A percentile compares a stretch with the other conserved stretches of the same genome.
Conservation (phyloP, 1,140 invertebrate species). For the Drosophila pallidifrons region DNA sequence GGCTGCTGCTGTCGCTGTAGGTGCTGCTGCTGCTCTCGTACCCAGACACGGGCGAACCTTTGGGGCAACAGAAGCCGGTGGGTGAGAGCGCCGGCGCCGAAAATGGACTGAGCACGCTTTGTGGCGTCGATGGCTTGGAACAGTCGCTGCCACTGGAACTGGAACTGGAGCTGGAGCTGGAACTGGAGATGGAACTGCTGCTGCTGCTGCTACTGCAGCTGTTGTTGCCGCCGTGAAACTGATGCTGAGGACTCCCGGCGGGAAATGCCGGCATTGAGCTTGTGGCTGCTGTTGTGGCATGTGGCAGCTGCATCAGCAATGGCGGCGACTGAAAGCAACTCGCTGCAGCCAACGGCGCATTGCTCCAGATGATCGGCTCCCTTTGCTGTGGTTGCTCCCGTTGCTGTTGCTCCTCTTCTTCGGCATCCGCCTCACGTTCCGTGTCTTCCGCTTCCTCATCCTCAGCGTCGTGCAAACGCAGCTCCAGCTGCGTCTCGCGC, state of each 20-base stretch:
- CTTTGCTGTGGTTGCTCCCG: slow-evolving; percentile 30
- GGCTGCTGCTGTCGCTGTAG: slow-evolving; percentile 74
- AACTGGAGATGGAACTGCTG: slow-evolving; percentile 21
- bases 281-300: neutral
- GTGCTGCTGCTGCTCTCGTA: slow-evolving; percentile 84
- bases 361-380: slow-evolving; percentile 70
- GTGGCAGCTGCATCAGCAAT: slow-evolving; percentile 33
- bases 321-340: slow-evolving; percentile 49
- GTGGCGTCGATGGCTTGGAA: slow-evolving; percentile 52
- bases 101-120: slow-evolving; percentile 64
- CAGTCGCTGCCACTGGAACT: slow-evolving; percentile 12
- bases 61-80: slow-evolving; percentile 74
- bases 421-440: slow-evolving; percentile 48
- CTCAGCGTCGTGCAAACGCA: slow-evolving; percentile 56
- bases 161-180: slow-evolving; percentile 5
- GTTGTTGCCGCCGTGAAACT: slow-evolving; percentile 55
- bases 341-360: slow-evolving; percentile 56
- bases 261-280: slow-evolving; percentile 59
- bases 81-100: slow-evolving; percentile 69
- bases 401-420: slow-evolving; percentile 74
- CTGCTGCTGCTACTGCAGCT: slow-evolving; percentile 22
- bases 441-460: slow-evolving; percentile 75
- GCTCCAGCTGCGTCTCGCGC: slow-evolving; percentile 21
- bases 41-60: slow-evolving; percentile 81
- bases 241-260: slow-evolving; percentile 67